Evolutionary conservation across 2,113 vertebrate genomes (phyloP), one percentile per base, ranked within the genome.

Genomic region (Sorex fumeus): DNA sequence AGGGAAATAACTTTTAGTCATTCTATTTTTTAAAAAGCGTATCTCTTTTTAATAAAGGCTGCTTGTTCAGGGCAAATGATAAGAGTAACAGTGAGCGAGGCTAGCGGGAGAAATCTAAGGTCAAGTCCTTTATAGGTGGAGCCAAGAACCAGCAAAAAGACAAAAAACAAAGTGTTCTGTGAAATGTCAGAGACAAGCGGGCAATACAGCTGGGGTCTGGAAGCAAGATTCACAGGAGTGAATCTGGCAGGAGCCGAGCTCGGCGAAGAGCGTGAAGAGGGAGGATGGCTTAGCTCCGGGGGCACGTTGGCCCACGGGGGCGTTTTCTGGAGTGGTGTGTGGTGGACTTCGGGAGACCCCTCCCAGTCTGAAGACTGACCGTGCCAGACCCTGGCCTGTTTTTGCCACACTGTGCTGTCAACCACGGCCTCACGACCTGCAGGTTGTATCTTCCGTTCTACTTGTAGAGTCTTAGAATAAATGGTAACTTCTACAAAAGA

Each of bases 391-490:
- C n/a, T n/a, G n/a, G n/a, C n/a, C n/a, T n/a, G n/a, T n/a, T n/a
- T n/a, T n/a, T n/a, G n/a, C n/a, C n/a, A n/a, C n/a, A n/a, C n/a
- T n/a, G 18, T 62, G 60, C 60, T 6, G 23, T 53, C 50, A 53
- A 53, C 7, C 60, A 23, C 15, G 60, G 2, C 25, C 2, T 62
- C 60, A 62, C n/a, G n/a, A n/a, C n/a, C n/a, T n/a, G n/a, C n/a
- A n/a, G n/a, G n/a, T n/a, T n/a, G n/a, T 62, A 7, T 62, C 60
- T 21, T 62, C 23, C 23, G 19, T 21, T 7, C 60, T 13, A 62
- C 1, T 64, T 18, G 76, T 74, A 71, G 28, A 95, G 19, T 9
- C 86, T 78, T 78, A 50, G 32, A 88, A 50, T 88, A 53, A 9
- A 53, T 67, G 2, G 8, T 72, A 53, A 78, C 75, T 62, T 86